phyloP scores from a whole-genome alignment of 2,888 invertebrate genomes.

The Xestia xanthographa region DNA sequence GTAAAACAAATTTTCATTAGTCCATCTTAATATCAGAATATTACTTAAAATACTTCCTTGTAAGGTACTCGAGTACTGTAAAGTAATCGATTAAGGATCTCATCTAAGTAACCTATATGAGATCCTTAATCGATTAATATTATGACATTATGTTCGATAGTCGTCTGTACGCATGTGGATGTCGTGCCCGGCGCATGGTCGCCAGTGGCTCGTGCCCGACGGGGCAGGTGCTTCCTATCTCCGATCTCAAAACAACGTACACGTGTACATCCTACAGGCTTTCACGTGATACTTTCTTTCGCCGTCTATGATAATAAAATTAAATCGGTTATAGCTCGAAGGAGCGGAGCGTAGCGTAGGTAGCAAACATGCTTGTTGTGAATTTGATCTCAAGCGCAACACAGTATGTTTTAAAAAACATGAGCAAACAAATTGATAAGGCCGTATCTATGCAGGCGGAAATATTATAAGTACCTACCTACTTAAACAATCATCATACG shows the following conservation, averaged over 20 bases:
- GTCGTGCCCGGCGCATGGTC: constrained; percentile 34
- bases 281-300: constrained; percentile 51
- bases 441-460: constrained; percentile 41
- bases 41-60: constrained; percentile 3
- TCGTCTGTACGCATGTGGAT: constrained; percentile 10
- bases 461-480: constrained; percentile 34
- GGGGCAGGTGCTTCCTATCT: constrained; percentile 61
- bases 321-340: constrained; percentile 25
- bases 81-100: no score
- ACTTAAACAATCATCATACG: constrained; percentile 30
- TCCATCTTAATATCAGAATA: constrained; percentile 12
- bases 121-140: constrained; percentile 4
- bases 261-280: constrained; percentile 47
- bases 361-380: constrained; percentile 41
- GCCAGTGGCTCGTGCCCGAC: constrained; percentile 62
- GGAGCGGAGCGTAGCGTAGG: constrained; percentile 11
- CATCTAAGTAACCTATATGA: no score
- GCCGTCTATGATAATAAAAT: constrained; percentile 28
- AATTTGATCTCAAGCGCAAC: constrained; percentile 42
- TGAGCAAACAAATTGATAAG: constrained; percentile 45
- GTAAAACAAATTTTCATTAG: neutral
- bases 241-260: constrained; percentile 66
- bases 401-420: constrained; percentile 55
- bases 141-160: constrained; percentile 17
- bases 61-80: no score